phyloP scores from a whole-genome alignment of 2,888 invertebrate species.

The Meiosimyza decipiens region DNA sequence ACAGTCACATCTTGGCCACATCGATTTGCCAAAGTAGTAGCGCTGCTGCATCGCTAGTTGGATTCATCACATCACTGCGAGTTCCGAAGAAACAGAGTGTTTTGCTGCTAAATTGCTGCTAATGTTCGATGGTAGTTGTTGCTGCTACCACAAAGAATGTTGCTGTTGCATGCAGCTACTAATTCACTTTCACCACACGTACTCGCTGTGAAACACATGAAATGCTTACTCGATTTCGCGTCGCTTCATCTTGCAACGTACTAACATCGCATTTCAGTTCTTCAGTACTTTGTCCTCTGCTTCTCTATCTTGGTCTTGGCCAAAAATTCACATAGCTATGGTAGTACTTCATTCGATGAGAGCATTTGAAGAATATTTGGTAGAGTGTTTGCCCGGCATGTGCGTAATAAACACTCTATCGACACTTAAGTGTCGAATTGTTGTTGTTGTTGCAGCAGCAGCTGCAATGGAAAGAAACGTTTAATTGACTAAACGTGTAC shows the following conservation, averaged over 20 bases:
- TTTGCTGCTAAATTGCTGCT: constrained; percentile 3
- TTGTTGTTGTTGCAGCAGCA: neutral
- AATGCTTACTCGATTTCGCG: constrained; percentile 11
- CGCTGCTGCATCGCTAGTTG: neutral
- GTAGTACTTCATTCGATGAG: neutral
- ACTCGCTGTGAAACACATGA: constrained; percentile 27
- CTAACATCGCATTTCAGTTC: too few species aligned
- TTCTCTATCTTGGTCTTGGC: too few species aligned
- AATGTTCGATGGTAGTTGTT: constrained; percentile 8
- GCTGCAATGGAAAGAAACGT: constrained; percentile 10
- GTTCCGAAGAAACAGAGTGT: too few species aligned
- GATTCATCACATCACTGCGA: too few species aligned
- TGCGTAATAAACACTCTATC: constrained; percentile 32
- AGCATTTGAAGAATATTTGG: constrained; percentile 24
- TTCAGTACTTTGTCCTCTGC: too few species aligned
- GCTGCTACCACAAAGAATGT: constrained; percentile 16
- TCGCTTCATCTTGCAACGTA: neutral
- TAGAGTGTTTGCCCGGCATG: constrained; percentile 24
- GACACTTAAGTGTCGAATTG: constrained; percentile 23
- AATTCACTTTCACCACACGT: constrained; percentile 50
- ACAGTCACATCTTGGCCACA: too few species aligned
- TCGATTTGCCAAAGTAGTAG: neutral
- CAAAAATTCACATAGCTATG: too few species aligned
- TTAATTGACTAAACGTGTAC: constrained; percentile 33
- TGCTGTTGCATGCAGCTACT: constrained; percentile 24